These are phyloP conservation scores for Tetranychus truncatus DNA, from an alignment of 2,888 invertebrate genomes.

Conservation along the genomic window DNA sequence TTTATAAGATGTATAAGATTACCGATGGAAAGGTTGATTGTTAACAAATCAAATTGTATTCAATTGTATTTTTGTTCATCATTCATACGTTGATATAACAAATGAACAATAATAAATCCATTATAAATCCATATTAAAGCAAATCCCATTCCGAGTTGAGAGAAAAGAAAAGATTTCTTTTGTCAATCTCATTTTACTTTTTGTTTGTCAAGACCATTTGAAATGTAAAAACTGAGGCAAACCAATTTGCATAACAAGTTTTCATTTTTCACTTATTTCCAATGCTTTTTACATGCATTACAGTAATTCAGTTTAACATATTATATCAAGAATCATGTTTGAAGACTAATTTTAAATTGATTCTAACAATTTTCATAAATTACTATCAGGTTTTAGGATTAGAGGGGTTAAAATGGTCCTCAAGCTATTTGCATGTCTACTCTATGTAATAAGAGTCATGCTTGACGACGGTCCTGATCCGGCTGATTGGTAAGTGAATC, in stretches of 20 bases:
- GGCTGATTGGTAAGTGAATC: slow-evolving; percentile 25
- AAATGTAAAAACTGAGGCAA: too few species aligned
- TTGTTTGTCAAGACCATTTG: too few species aligned
- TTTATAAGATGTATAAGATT: neutral
- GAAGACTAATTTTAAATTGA: neutral
- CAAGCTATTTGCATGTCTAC: slow-evolving; percentile 34
- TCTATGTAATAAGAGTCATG: slow-evolving; percentile 27
- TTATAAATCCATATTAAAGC: too few species aligned
- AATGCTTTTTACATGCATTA: too few species aligned
- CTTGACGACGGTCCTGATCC: slow-evolving; percentile 25
- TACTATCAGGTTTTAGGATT: slow-evolving; percentile 33
- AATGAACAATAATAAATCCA: too few species aligned
- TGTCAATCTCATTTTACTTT: too few species aligned
- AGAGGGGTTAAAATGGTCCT: slow-evolving; percentile 35
- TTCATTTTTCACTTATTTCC: too few species aligned
- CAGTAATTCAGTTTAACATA: too few species aligned
- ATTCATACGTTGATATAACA: neutral
- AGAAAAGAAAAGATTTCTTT: too few species aligned
- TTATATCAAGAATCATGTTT: too few species aligned
- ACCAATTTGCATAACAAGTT: too few species aligned
- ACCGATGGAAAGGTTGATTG: slow-evolving; percentile 2
- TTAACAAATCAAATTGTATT: slow-evolving; percentile 6
- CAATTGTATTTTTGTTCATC: slow-evolving; percentile 9
- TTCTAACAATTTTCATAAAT: neutral
- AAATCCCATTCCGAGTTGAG: too few species aligned